Conservation (phyloP, 2,113 vertebrate species). For the Varanus salvator region DNA sequence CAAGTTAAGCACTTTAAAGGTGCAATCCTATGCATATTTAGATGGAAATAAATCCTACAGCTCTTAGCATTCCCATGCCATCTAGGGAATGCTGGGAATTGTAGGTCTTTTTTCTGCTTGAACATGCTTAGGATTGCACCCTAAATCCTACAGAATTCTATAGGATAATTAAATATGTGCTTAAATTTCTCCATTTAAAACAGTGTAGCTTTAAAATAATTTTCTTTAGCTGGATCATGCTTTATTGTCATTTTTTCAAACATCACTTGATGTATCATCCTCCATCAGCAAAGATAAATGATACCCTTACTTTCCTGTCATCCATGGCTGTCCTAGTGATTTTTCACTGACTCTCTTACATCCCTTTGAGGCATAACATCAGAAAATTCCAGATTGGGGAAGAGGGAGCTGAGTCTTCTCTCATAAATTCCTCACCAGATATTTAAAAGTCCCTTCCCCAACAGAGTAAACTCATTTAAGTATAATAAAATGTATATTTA, state of each 20-base stretch:
- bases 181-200: background rate
- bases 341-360: background rate
- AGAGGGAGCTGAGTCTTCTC: fast-evolving
- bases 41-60: no score
- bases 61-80: no score
- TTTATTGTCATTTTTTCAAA: background rate
- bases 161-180: background rate
- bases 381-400: background rate
- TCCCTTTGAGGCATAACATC: background rate
- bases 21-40: no score
- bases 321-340: background rate
- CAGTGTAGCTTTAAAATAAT: background rate
- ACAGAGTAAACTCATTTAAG: background rate
- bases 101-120: no score
- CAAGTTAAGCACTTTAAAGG: background rate
- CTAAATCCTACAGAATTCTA: background rate
- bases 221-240: background rate
- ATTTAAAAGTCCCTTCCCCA: background rate
- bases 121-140: background rate
- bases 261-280: background rate
- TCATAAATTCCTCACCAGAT: background rate
- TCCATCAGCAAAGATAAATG: constrained; percentile 2
- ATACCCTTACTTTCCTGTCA: fast-evolving
- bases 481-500: background rate
- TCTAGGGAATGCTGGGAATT: no score